Percentiles rank a stretch among this genome's conserved stretches.
These are phyloP conservation scores for Conus betulinus DNA, from an alignment of 1,140 invertebrate genomes.

Conservation along the genomic window DNA sequence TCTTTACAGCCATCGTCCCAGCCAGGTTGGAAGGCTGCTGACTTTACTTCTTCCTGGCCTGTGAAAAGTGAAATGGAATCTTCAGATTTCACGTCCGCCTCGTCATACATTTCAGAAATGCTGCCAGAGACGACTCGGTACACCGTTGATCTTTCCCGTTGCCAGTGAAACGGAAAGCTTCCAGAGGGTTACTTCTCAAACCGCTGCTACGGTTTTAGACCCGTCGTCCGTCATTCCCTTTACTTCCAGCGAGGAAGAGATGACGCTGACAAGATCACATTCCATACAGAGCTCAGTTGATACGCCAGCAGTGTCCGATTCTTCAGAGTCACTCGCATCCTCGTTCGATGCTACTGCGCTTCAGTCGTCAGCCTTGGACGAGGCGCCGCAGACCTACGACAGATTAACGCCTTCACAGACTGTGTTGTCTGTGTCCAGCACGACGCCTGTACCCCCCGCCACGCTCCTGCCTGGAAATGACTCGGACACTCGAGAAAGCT, in stretches of 20 bases:
- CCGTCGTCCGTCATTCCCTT: background rate
- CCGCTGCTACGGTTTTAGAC: background rate
- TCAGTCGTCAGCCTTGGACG: background rate
- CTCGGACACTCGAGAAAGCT: background rate
- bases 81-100: background rate
- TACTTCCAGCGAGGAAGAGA: background rate
- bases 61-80: background rate
- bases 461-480: background rate
- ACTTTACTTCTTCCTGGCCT: background rate
- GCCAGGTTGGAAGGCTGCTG: background rate
- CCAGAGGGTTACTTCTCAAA: background rate
- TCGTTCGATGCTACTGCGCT: background rate
- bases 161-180: background rate
- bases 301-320: background rate
- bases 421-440: background rate
- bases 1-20: background rate
- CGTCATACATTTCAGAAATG: background rate
- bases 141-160: background rate
- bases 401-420: background rate
- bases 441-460: background rate
- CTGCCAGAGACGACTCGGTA: background rate
- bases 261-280: background rate
- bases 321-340: background rate
- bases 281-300: background rate
- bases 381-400: background rate